Evolutionary conservation across 2,113 vertebrate species (phyloP).

Genomic region (Bubo bubo): DNA sequence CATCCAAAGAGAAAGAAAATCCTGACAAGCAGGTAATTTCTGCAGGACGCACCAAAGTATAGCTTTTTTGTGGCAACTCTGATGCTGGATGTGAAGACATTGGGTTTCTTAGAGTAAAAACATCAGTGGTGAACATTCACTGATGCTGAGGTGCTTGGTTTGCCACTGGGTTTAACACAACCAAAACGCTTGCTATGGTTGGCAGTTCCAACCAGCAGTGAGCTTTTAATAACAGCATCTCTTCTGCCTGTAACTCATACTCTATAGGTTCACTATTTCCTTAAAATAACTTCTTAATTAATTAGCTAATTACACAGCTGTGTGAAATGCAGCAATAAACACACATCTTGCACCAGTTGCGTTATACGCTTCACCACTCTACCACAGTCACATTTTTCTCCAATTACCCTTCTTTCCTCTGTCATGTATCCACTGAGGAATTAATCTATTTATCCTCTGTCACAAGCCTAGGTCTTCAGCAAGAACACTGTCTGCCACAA

Average conservation of each 20-base stretch:
- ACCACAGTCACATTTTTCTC: slow-evolving; percentile 66
- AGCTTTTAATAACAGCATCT: slow-evolving; percentile 33
- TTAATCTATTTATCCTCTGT: slow-evolving; percentile 65
- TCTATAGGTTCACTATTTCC: slow-evolving; percentile 46
- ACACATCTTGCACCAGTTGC: slow-evolving; percentile 22
- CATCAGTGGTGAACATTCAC: slow-evolving; percentile 11
- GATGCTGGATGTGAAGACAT: slow-evolving; percentile 23
- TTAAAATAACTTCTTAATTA: slow-evolving; percentile 57
- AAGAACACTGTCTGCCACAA: slow-evolving; percentile 29
- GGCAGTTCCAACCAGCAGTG: slow-evolving; percentile 42
- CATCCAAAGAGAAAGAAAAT: background rate
- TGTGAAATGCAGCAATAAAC: slow-evolving; percentile 56
- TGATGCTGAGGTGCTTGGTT: background rate
- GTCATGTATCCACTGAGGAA: slow-evolving; percentile 66
- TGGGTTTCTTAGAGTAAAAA: slow-evolving; percentile 54
- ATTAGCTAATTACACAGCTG: slow-evolving; percentile 65
- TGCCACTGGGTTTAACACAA: background rate
- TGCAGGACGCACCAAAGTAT: background rate
- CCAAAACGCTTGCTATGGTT: background rate
- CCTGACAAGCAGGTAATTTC: background rate
- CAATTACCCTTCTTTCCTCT: slow-evolving; percentile 74
- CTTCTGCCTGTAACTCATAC: slow-evolving; percentile 19
- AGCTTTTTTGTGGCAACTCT: background rate
- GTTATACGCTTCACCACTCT: slow-evolving; percentile 46
- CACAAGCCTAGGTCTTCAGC: slow-evolving; percentile 12